Evolutionary conservation across 2,797 vertebrate genomes (phyloP).

Genomic region (Platalea minor): DNA sequence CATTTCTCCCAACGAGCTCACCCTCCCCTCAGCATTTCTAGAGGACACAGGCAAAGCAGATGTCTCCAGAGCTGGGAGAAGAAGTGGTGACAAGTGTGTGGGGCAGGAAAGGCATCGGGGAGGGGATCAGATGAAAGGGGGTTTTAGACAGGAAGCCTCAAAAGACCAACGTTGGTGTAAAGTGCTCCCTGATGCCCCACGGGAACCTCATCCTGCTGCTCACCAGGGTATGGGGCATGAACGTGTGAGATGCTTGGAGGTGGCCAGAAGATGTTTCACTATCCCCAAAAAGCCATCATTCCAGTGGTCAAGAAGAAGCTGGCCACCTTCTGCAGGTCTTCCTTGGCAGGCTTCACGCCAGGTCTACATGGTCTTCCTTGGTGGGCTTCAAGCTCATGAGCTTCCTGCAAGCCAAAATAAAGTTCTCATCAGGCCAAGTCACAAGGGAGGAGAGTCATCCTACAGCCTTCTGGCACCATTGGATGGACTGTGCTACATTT

Average conservation of each 20-base stretch:
- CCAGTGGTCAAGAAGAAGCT: neutral
- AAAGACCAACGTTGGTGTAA: neutral
- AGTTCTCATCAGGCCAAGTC: neutral
- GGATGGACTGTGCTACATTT: neutral
- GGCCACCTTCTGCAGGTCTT: neutral
- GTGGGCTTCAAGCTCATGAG: neutral
- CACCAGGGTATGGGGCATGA: fast-evolving
- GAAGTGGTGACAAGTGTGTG: conserved; percentile 44
- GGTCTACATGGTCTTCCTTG: neutral
- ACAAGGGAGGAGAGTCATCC: neutral
- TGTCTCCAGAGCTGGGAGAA: conserved; percentile 25
- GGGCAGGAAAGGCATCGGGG: neutral
- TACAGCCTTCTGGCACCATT: neutral
- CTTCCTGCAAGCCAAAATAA: neutral
- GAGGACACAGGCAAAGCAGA: conserved; percentile 48
- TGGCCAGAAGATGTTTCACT: neutral
- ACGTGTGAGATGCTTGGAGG: fast-evolving
- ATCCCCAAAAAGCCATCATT: neutral
- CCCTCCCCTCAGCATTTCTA: neutral
- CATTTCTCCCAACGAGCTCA: neutral
- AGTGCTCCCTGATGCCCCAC: neutral
- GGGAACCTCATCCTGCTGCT: neutral
- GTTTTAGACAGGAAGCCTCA: neutral
- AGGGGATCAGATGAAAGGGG: conserved; percentile 19
- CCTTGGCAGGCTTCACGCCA: too few relatives aligned